Percentiles rank a stretch among this genome's conserved stretches.
Evolutionary conservation across 2,113 vertebrate genomes (phyloP).

Genomic region (Sinocyclocheilus anshuiensis): DNA sequence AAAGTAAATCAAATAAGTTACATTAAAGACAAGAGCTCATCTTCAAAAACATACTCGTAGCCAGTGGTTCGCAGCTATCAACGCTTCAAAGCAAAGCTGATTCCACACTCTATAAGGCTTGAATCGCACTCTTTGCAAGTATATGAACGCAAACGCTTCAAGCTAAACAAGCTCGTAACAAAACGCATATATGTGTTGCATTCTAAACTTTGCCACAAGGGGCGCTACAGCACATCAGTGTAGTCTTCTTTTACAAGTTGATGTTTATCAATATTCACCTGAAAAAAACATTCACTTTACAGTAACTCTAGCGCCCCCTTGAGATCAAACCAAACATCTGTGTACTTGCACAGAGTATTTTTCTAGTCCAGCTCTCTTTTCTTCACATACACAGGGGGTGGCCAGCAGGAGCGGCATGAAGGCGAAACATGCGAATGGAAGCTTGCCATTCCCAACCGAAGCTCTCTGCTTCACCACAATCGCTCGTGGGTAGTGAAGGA

Average conservation of each 20-base stretch:
- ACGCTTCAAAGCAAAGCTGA: background rate
- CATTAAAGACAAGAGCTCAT: background rate
- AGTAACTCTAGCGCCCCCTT: background rate
- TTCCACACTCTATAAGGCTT: background rate
- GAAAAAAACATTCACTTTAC: background rate
- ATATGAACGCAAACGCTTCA: background rate
- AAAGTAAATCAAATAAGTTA: background rate
- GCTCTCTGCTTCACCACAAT: conserved; percentile 11
- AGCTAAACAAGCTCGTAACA: background rate
- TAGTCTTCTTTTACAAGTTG: background rate
- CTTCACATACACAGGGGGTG: background rate
- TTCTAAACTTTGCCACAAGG: background rate
- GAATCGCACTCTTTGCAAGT: background rate
- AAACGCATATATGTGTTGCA: background rate
- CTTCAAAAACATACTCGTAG: conserved; percentile 16
- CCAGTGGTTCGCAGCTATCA: background rate
- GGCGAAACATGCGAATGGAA: conserved; percentile 40
- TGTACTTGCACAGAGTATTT: background rate
- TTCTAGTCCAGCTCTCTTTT: background rate
- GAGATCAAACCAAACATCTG: background rate
- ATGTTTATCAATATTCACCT: background rate
- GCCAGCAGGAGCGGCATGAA: conserved; percentile 18
- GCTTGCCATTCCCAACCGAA: conserved; percentile 26
- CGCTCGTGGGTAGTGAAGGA: background rate
- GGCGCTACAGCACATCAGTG: background rate